These are phyloP conservation scores for Trissolcus basalis DNA, from an alignment of 1,140 invertebrate species.

Conservation along the genomic window DNA sequence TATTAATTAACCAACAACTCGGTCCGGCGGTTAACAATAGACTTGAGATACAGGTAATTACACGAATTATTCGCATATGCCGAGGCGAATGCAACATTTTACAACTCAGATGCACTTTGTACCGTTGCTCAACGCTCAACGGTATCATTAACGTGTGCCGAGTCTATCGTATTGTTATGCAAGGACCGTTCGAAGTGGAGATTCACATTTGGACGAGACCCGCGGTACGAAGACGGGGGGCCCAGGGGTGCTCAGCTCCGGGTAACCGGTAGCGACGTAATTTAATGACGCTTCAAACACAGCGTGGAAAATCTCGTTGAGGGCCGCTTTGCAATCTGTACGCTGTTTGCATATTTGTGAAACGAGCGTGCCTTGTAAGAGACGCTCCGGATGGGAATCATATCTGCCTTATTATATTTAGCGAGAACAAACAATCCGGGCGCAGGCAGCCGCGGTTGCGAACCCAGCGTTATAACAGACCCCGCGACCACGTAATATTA, in stretches of 20 bases:
- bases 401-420: slow-evolving; percentile 45
- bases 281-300: slow-evolving; percentile 28
- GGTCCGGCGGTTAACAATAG: no score
- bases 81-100: slow-evolving; percentile 25
- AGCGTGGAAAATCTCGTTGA: slow-evolving; percentile 10
- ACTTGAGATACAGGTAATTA: slow-evolving; percentile 4
- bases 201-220: slow-evolving; percentile 36
- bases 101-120: slow-evolving; percentile 13
- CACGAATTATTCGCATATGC: slow-evolving; percentile 22
- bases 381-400: slow-evolving; percentile 25
- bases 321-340: not conserved
- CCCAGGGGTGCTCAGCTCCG: slow-evolving; percentile 15
- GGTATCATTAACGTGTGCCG: slow-evolving; percentile 27
- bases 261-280: slow-evolving; percentile 6
- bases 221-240: slow-evolving; percentile 21
- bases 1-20: no score
- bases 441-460: not conserved
- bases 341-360: slow-evolving; percentile 3
- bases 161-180: slow-evolving; percentile 41
- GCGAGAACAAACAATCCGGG: slow-evolving; percentile 48
- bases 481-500: slow-evolving; percentile 37
- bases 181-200: slow-evolving; percentile 26
- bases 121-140: slow-evolving; percentile 21
- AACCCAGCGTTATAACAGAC: slow-evolving; percentile 16
- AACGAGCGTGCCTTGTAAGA: not conserved